phyloP scores from a whole-genome alignment of 2,888 invertebrate genomes.

The Leptinotarsa haldemani region DNA sequence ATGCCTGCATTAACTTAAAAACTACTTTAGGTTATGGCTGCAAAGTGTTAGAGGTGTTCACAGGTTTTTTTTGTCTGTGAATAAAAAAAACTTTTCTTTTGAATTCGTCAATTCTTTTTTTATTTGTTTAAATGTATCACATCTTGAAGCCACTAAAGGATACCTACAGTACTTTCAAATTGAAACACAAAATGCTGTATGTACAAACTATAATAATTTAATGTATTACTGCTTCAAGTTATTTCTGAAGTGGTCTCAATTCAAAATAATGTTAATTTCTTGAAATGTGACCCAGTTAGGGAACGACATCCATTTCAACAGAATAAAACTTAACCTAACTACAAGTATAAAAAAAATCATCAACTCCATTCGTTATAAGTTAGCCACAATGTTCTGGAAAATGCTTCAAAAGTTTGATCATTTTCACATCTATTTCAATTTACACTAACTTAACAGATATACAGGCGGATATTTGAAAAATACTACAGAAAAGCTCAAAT shows the following conservation, averaged over 20 bases:
- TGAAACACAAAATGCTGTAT: slow-evolving; percentile 6
- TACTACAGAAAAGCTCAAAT: background rate
- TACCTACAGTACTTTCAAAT: slow-evolving; percentile 4
- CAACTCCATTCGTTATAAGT: background rate
- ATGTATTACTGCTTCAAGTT: background rate
- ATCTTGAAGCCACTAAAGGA: background rate
- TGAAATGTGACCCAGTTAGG: slow-evolving; percentile 1
- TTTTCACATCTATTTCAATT: background rate
- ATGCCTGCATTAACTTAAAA: too few relatives aligned
- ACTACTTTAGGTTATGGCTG: background rate
- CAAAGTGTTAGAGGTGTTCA: background rate
- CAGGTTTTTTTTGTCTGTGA: background rate
- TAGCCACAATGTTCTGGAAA: slow-evolving; percentile 12
- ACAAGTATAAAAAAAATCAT: slow-evolving; percentile 23
- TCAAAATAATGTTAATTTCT: background rate
- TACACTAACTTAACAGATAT: background rate
- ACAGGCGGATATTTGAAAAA: background rate
- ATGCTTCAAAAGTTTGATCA: background rate
- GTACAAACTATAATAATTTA: slow-evolving; percentile 15
- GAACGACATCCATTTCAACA: background rate
- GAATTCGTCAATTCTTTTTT: slow-evolving; percentile 1
- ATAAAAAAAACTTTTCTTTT: slow-evolving; percentile 8
- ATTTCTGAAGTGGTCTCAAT: background rate
- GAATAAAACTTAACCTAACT: slow-evolving; percentile 30
- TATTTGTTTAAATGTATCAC: slow-evolving; percentile 8